phyloP scores from a whole-genome alignment of 2,113 vertebrate species.

The Numida meleagris region DNA sequence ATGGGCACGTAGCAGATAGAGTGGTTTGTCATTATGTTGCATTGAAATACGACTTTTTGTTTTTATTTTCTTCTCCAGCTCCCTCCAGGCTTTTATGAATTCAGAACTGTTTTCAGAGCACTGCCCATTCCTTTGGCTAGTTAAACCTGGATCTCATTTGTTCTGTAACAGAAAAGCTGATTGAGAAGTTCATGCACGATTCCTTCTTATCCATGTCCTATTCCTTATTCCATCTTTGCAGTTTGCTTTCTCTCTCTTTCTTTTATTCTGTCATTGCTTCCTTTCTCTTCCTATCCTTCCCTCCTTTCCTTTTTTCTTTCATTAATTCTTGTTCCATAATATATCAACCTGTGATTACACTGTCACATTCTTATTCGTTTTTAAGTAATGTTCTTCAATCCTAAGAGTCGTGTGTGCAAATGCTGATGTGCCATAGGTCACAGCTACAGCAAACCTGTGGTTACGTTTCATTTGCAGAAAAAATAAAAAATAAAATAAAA shows the following conservation, averaged over 20 bases:
- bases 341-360: not conserved
- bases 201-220: not conserved
- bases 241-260: not conserved
- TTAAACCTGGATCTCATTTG: not conserved
- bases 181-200: not conserved
- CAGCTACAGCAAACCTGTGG: fast-evolving
- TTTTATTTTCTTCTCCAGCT: not conserved
- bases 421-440: not conserved
- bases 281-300: not conserved
- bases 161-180: not conserved
- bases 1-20: not conserved
- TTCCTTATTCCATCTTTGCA: not conserved
- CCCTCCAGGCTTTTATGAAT: not conserved
- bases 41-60: not conserved
- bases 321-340: not conserved
- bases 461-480: not conserved
- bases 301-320: not conserved
- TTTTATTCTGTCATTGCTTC: not conserved
- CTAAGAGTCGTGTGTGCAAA: not conserved
- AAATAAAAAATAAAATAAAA: not conserved
- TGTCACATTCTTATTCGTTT: not conserved
- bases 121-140: not conserved
- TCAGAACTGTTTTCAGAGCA: not conserved
- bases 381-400: not conserved
- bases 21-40: not conserved